Evolutionary conservation across 1,140 invertebrate species (phyloP).

Genomic region (Bombus affinis): DNA sequence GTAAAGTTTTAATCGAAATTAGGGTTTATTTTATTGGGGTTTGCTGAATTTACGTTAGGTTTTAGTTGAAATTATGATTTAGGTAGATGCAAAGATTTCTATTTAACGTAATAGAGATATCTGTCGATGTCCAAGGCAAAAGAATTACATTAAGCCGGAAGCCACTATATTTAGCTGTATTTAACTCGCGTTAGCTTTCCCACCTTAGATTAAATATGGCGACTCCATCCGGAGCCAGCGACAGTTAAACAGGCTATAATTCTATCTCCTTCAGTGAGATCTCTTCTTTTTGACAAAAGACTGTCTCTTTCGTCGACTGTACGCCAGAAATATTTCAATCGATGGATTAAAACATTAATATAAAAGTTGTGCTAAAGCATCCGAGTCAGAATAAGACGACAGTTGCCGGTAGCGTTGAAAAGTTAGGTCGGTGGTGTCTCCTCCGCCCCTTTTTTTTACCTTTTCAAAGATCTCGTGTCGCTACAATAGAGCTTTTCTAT

Average conservation of each 20-base stretch:
- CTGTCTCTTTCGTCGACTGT: slow-evolving; percentile 6
- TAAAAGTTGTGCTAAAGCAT: slow-evolving; percentile 66
- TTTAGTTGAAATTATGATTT: too few relatives aligned
- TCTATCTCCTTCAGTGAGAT: not conserved
- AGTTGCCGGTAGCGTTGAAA: slow-evolving; percentile 73
- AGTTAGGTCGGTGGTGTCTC: slow-evolving; percentile 63
- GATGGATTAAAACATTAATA: slow-evolving; percentile 77
- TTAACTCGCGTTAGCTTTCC: not conserved
- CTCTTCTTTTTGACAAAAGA: slow-evolving; percentile 38
- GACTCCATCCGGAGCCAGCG: not conserved
- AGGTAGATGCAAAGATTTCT: too few relatives aligned
- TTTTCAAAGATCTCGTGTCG: slow-evolving; percentile 58
- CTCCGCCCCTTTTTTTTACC: slow-evolving; percentile 36
- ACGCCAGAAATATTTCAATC: slow-evolving; percentile 65
- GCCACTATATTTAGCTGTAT: too few relatives aligned
- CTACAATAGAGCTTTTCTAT: slow-evolving; percentile 60
- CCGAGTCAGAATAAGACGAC: slow-evolving; percentile 27
- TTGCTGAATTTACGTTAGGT: too few relatives aligned
- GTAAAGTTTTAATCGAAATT: too few relatives aligned
- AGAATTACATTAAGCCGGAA: too few relatives aligned
- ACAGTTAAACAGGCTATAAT: not conserved
- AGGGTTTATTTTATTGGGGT: too few relatives aligned
- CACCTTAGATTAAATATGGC: not conserved
- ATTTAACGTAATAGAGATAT: too few relatives aligned
- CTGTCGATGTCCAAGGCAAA: too few relatives aligned